Conservation (phyloP, 1,140 invertebrate species). For the Diachasma alloeum region DNA sequence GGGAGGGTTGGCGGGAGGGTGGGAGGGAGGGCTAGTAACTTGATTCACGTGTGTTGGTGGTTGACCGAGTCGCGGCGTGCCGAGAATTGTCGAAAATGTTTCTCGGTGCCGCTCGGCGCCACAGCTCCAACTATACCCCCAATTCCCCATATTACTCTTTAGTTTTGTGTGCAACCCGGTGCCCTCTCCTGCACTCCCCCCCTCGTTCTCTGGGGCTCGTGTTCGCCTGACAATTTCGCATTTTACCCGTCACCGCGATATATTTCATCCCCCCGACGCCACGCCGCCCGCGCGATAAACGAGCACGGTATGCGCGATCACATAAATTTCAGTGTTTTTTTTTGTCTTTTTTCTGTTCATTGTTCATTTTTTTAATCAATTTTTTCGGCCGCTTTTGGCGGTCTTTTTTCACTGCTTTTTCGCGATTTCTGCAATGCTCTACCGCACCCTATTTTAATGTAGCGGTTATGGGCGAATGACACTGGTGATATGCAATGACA, state of each 20-base stretch:
- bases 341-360: not conserved
- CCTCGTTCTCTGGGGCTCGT: not conserved
- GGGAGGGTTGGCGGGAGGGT: not conserved
- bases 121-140: not conserved
- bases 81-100: conserved; percentile 18
- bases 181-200: not conserved
- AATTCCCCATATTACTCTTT: not conserved
- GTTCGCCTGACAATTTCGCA: conserved; percentile 13
- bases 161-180: not conserved
- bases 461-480: no score
- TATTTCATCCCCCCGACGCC: not conserved
- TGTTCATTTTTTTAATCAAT: conserved; percentile 4
- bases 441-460: no score
- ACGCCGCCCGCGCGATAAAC: not conserved
- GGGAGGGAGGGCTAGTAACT: not conserved
- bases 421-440: no score
- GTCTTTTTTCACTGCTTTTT: no score
- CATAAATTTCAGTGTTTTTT: not conserved
- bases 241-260: conserved; percentile 16
- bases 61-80: conserved; percentile 18
- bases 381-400: not conserved
- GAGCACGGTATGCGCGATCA: conserved; percentile 1
- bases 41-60: conserved; percentile 14
- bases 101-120: not conserved
- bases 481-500: no score